phyloP scores from a whole-genome alignment of 2,797 vertebrate species.

The Pseudomugil tenellus region DNA sequence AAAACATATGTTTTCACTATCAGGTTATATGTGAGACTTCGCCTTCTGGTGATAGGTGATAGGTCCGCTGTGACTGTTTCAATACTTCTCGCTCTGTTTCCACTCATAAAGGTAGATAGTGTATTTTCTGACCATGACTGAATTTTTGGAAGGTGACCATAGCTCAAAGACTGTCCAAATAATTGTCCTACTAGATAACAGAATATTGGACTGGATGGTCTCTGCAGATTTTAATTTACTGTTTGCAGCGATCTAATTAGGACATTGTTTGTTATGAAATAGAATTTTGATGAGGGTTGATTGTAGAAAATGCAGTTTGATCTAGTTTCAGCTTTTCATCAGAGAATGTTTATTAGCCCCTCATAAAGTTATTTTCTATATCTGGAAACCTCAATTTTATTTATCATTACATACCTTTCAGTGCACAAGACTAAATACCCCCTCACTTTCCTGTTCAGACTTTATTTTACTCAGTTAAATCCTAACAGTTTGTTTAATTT shows the following conservation, averaged over 20 bases:
- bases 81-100: constrained; percentile 17
- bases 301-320: constrained; percentile 70
- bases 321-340: constrained; percentile 46
- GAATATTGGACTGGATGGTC: constrained; percentile 43
- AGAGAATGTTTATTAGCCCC: constrained; percentile 35
- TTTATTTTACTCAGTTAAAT: neutral
- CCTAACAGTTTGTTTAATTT: neutral
- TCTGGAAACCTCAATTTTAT: constrained; percentile 16
- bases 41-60: constrained; percentile 13
- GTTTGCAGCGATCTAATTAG: constrained; percentile 63
- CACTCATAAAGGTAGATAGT: constrained; percentile 11
- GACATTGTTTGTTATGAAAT: constrained; percentile 62
- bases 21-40: neutral
- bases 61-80: constrained; percentile 23
- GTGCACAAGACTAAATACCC: neutral
- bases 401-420: constrained; percentile 5
- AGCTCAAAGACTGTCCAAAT: constrained; percentile 53
- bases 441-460: neutral
- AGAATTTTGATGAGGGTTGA: constrained; percentile 59
- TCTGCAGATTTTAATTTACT: constrained; percentile 44
- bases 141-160: constrained; percentile 43
- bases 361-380: constrained; percentile 29
- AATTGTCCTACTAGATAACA: constrained; percentile 51
- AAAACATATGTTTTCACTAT: constrained; percentile 22
- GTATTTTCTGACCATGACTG: constrained; percentile 35